A percentile compares a stretch with the other conserved stretches of the same genome.
phyloP scores from a whole-genome alignment of 35 echinoderm and acorn worm genomes.

The Hemicentrotus pulcherrimus region DNA sequence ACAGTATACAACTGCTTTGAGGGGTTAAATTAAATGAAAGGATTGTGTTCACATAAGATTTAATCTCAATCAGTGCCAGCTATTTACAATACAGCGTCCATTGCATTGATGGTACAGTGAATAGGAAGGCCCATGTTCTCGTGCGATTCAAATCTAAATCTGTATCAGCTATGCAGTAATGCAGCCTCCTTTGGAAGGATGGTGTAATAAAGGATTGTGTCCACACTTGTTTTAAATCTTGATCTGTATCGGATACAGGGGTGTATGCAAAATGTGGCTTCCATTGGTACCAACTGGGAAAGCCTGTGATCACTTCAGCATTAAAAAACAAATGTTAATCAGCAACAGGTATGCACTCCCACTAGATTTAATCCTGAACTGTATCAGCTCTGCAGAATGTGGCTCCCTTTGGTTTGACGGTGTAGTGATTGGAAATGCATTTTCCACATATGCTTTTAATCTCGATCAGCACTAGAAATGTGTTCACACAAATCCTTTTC shows the following conservation, averaged over 20 bases:
- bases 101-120: background rate
- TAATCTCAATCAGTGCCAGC: background rate
- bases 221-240: no score
- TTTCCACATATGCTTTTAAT: no score
- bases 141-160: background rate
- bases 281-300: no score
- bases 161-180: background rate
- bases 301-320: no score
- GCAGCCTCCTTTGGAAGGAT: background rate
- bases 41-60: background rate
- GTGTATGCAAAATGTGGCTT: no score
- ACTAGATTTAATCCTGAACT: background rate
- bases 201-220: background rate
- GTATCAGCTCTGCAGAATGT: constrained; percentile 11
- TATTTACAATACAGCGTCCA: background rate
- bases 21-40: no score
- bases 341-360: background rate
- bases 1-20: no score
- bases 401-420: constrained; percentile 13
- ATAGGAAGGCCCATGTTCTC: constrained; percentile 23
- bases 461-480: no score
- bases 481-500: no score
- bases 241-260: no score
- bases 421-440: background rate
- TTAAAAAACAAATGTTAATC: no score